Percentiles rank a stretch among this genome's conserved stretches.
These are phyloP conservation scores for Serripes groenlandicus DNA, from an alignment of 2,888 invertebrate species.

Conservation along the genomic window DNA sequence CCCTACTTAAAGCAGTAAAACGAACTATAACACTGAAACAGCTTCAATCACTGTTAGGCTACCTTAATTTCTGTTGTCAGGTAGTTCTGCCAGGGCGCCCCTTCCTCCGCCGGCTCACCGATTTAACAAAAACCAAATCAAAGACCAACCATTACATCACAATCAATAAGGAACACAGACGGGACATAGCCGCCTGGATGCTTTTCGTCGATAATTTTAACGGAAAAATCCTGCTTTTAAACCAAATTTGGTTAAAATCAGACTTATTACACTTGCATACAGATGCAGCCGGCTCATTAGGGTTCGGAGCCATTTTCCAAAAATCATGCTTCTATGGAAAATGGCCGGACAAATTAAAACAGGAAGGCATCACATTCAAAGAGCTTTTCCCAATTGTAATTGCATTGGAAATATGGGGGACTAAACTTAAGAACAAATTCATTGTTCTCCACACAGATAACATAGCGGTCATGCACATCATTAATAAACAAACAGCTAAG, in stretches of 20 bases:
- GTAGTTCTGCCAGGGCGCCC: constrained; percentile 33
- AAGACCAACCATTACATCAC: constrained; percentile 38
- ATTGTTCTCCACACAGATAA: no score
- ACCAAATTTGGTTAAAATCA: constrained; percentile 12
- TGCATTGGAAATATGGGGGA: no score
- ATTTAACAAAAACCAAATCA: constrained; percentile 18
- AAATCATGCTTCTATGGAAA: no score
- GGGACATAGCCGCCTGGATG: constrained; percentile 32
- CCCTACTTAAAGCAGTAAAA: background rate
- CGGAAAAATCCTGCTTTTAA: constrained; percentile 13
- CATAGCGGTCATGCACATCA: no score
- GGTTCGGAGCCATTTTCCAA: no score
- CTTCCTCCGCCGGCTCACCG: constrained; percentile 28
- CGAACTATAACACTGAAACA: constrained; percentile 3
- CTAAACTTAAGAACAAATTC: no score
- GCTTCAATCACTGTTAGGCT: constrained; percentile 21
- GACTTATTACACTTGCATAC: background rate
- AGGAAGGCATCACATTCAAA: no score
- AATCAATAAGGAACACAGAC: constrained; percentile 15
- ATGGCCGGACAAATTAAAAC: no score
- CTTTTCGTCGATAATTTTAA: constrained; percentile 43
- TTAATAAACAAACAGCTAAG: no score
- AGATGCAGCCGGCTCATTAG: no score
- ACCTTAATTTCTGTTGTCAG: constrained; percentile 43
- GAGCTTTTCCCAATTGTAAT: no score